phyloP scores from a whole-genome alignment of 1,140 invertebrate genomes.

The Eriocheir sinensis region DNA sequence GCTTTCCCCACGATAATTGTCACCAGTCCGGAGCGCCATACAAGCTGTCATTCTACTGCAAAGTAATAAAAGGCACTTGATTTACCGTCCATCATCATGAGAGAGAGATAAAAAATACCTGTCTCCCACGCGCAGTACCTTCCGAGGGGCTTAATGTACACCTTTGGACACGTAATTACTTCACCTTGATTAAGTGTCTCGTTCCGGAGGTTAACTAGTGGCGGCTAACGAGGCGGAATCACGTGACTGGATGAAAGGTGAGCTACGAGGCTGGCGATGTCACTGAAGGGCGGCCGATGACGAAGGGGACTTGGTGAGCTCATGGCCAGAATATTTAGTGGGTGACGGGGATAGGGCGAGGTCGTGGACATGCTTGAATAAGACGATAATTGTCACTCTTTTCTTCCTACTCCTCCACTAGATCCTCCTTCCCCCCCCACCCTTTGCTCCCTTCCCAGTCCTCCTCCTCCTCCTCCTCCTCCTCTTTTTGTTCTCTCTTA shows the following conservation, averaged over 20 bases:
- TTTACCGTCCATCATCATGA: neutral
- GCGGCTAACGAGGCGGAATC: neutral
- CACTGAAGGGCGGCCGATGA: no score
- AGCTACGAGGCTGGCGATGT: neutral
- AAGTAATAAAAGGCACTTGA: neutral
- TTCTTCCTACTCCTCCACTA: no score
- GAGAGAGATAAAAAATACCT: neutral
- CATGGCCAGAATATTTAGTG: neutral
- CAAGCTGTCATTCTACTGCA: no score
- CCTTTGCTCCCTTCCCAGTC: no score
- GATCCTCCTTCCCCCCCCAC: no score
- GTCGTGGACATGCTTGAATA: no score
- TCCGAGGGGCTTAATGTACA: neutral
- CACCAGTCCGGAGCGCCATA: no score
- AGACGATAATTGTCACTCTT: no score
- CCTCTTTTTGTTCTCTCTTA: no score
- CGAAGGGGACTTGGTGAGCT: neutral
- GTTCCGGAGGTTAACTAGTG: neutral
- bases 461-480: no score
- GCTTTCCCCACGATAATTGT: neutral
- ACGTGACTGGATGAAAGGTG: neutral
- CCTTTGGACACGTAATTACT: neutral
- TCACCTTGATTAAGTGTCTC: neutral
- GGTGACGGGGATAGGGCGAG: no score
- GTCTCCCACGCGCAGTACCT: neutral